Conservation (phyloP, 2,797 vertebrate species). For the Discoglossus pictus region DNA sequence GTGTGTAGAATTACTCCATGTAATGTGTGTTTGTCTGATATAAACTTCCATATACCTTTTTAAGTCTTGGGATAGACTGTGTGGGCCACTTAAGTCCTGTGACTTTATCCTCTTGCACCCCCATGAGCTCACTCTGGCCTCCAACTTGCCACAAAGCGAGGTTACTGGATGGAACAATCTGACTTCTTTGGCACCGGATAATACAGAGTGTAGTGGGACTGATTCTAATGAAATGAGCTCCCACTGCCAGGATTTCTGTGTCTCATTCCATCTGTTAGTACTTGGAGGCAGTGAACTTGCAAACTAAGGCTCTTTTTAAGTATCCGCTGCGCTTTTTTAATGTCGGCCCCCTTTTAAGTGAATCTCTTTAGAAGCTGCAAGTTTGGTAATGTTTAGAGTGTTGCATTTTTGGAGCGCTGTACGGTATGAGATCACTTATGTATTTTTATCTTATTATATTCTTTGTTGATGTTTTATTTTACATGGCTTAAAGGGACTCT, state of each 20-base stretch:
- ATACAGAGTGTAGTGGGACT: background rate
- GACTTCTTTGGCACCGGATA: slow-evolving; percentile 3
- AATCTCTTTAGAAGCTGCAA: background rate
- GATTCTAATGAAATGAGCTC: background rate
- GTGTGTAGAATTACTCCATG: no score
- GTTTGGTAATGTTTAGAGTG: background rate
- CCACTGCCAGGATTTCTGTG: background rate
- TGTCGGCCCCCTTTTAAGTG: background rate
- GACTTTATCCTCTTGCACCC: background rate
- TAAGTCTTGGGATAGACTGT: no score
- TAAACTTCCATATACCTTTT: no score
- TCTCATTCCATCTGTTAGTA: slow-evolving; percentile 12
- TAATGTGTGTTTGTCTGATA: no score
- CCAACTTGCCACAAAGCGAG: background rate
- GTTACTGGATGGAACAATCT: background rate
- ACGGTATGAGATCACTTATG: background rate
- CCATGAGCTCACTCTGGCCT: slow-evolving; percentile 8
- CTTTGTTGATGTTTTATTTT: no score
- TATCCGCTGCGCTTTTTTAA: background rate
- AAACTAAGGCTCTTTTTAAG: background rate
- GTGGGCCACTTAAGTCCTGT: no score
- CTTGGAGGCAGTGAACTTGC: background rate
- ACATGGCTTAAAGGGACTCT: no score
- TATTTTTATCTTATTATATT: no score
- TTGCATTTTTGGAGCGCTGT: background rate